Evolutionary conservation across 2,797 vertebrate species (phyloP).

Genomic region (Pelodytes ibericus): DNA sequence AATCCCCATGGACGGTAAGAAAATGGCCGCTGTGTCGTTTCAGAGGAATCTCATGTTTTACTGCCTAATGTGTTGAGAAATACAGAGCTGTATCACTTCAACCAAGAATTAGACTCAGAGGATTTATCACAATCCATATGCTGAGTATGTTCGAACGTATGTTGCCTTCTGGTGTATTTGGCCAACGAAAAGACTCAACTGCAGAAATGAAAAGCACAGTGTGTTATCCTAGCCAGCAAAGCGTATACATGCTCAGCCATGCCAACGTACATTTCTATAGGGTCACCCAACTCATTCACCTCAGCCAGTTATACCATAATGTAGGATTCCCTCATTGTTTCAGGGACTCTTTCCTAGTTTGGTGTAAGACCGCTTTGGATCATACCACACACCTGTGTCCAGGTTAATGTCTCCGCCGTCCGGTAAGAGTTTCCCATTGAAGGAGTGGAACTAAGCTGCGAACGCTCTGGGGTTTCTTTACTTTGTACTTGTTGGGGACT

Average conservation of each 20-base stretch:
- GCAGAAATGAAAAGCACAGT: background rate
- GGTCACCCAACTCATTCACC: background rate
- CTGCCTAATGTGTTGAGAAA: constrained; percentile 30
- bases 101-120: constrained; percentile 20
- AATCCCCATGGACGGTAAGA: background rate
- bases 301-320: too few relatives aligned
- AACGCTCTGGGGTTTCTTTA: too few relatives aligned
- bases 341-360: too few relatives aligned
- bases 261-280: background rate
- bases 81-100: constrained; percentile 29
- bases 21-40: background rate
- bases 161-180: constrained; percentile 44
- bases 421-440: too few relatives aligned
- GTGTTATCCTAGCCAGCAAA: background rate
- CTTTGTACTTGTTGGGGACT: too few relatives aligned
- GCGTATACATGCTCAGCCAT: background rate
- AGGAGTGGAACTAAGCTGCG: too few relatives aligned
- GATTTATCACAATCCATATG: constrained; percentile 39
- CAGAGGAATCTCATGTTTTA: constrained; percentile 6
- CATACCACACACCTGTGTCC: too few relatives aligned
- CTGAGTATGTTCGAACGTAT: constrained; percentile 43
- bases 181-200: background rate
- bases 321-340: too few relatives aligned
- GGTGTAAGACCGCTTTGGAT: too few relatives aligned
- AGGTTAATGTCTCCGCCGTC: too few relatives aligned